Conservation (phyloP, 2,888 invertebrate species). For the Caenorhabditis parvicauda region DNA sequence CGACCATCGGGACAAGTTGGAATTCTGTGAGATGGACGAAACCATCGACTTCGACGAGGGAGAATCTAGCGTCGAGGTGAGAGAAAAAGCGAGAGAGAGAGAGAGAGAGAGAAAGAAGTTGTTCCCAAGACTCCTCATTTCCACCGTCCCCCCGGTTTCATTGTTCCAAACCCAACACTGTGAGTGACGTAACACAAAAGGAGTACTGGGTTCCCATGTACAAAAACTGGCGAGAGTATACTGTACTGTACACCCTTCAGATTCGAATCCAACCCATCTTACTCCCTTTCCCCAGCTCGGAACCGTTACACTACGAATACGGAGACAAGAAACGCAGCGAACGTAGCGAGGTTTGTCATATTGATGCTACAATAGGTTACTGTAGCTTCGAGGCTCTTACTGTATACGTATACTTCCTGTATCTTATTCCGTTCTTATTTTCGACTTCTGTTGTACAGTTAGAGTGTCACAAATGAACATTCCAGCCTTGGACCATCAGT, state of each 20-base stretch:
- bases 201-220: too few relatives aligned
- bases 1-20: constrained; percentile 47
- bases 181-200: constrained; percentile 17
- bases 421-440: too few relatives aligned
- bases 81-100: constrained; percentile 17
- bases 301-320: too few relatives aligned
- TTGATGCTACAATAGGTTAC: not conserved
- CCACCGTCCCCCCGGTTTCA: not conserved
- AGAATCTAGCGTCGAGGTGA: constrained; percentile 33
- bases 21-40: constrained; percentile 55
- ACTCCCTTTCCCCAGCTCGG: too few relatives aligned
- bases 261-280: too few relatives aligned
- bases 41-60: constrained; percentile 37
- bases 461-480: too few relatives aligned
- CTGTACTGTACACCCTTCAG: too few relatives aligned
- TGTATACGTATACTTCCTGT: not conserved
- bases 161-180: too few relatives aligned
- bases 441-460: too few relatives aligned
- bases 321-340: constrained; percentile 36
- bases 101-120: not conserved
- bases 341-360: constrained; percentile 25
- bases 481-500: constrained; percentile 45
- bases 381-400: not conserved
- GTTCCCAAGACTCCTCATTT: not conserved
- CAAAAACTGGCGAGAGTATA: too few relatives aligned